Percentiles rank a stretch among this genome's conserved stretches.
phyloP scores from a whole-genome alignment of 2,888 invertebrate species.

The Girardia tigrina region DNA sequence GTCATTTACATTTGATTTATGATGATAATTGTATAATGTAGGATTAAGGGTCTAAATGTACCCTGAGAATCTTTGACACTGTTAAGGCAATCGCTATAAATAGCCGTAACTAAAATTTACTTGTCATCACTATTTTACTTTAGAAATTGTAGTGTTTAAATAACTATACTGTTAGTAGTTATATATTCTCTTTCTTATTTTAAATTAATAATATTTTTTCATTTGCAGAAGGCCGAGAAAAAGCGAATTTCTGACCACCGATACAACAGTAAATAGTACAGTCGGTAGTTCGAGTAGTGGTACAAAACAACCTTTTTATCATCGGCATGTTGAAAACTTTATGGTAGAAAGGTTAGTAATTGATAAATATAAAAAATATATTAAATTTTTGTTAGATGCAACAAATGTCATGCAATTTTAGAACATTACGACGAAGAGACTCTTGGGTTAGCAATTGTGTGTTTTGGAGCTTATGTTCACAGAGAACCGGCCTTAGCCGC shows the following conservation, averaged over 20 bases:
- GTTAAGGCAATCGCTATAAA: too few relatives aligned
- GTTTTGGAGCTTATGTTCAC: constrained; percentile 84
- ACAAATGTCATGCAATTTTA: constrained; percentile 67
- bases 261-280: constrained; percentile 36
- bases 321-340: constrained; percentile 37
- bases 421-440: constrained; percentile 83
- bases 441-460: constrained; percentile 77
- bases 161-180: too few relatives aligned
- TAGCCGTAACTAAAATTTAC: too few relatives aligned
- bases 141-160: too few relatives aligned
- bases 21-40: too few relatives aligned
- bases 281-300: constrained; percentile 21
- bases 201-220: constrained; percentile 28
- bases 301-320: constrained; percentile 21
- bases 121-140: too few relatives aligned
- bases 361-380: neutral
- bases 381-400: constrained; percentile 55
- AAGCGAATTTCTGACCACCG: constrained; percentile 42
- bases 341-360: constrained; percentile 43
- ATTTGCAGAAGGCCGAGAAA: constrained; percentile 42
- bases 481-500: constrained; percentile 84
- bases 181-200: too few relatives aligned
- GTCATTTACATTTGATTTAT: too few relatives aligned
- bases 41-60: too few relatives aligned
- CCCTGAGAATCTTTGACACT: too few relatives aligned